Percentiles rank a stretch among this genome's conserved stretches.
Evolutionary conservation across 2,113 vertebrate genomes (phyloP).

Genomic region (Microcebus tavaratra): DNA sequence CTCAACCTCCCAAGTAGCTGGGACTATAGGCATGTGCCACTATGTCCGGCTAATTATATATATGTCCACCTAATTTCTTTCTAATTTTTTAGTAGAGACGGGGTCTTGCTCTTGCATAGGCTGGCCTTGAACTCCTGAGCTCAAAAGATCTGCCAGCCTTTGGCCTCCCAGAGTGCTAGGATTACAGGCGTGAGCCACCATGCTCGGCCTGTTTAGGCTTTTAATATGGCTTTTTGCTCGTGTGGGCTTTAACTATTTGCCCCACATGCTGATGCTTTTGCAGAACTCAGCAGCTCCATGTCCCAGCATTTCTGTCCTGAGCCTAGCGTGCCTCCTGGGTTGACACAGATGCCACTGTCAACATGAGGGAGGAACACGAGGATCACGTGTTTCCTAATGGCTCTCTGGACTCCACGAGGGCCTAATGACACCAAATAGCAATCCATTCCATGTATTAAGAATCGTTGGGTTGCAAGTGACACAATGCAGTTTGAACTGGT

Average conservation of each 20-base stretch:
- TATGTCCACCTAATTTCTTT: too few species aligned
- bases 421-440: not conserved
- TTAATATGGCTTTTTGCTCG: not conserved
- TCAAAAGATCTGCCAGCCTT: too few species aligned
- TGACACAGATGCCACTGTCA: not conserved
- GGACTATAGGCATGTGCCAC: too few species aligned
- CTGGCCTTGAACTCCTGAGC: too few species aligned
- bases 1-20: too few species aligned
- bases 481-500: not conserved
- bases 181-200: too few species aligned
- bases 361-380: not conserved
- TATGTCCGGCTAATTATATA: too few species aligned
- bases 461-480: not conserved
- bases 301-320: not conserved
- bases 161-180: too few species aligned
- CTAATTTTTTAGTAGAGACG: too few species aligned
- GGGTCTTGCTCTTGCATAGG: too few species aligned
- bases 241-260: not conserved
- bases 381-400: not conserved
- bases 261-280: not conserved
- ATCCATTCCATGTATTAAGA: not conserved
- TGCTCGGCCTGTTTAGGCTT: not conserved
- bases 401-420: not conserved
- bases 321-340: not conserved
- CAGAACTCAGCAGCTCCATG: not conserved